Base-by-base conservation (phyloP, 2,113 vertebrate species). In the Argyrosomus japonicus region DNA sequence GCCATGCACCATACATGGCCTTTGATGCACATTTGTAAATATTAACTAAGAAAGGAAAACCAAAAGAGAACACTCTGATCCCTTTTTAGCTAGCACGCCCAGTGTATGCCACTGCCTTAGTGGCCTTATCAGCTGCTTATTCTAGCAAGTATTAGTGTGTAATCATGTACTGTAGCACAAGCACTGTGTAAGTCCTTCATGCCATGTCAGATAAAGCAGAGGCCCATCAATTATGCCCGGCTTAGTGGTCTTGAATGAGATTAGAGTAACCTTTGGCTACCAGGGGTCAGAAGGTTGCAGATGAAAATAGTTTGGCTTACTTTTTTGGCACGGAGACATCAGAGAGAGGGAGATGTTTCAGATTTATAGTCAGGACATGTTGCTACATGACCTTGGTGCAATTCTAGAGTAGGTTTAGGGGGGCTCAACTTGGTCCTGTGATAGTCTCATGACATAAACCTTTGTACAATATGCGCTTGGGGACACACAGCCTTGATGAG, bases 191-290 rank as follows among this genome's bases (percentile, higher is more conserved):
- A 80, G 79, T 81, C 81, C 79, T 84, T 69, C 67, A 47, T 92
- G 86, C 47, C 83, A 76, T 74, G 87, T 91, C 79, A 88, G 84
- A 91, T 90, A 85, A 89, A 88, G 45, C 68, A 62, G 57, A 83
- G 62, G 74, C 68, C 72, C 65, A 50, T 89, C 83, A 90, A 82
- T 86, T 87, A 87, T 75, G 80, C 84, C 64, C 68, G 82, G 88
- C 87, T 93, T 91, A 92, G 86, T 73, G 78, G 40, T 68, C 58
- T 65, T 78, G 84, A 92, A 91, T 81, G 77, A 89, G 92, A 93
- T 94, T 93, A 91, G 81, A 68, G 48, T 27, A 68, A 88, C 81
- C 84, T 87, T 89, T 79, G 36, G 36, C 72, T 43, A 77, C 81
- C 65, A 61, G 40, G 21, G 89, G 77, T 67, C 81, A 87, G 13